Evolutionary conservation across 1,140 invertebrate species (phyloP).

Genomic region (Panagrolaimus sp.): DNA sequence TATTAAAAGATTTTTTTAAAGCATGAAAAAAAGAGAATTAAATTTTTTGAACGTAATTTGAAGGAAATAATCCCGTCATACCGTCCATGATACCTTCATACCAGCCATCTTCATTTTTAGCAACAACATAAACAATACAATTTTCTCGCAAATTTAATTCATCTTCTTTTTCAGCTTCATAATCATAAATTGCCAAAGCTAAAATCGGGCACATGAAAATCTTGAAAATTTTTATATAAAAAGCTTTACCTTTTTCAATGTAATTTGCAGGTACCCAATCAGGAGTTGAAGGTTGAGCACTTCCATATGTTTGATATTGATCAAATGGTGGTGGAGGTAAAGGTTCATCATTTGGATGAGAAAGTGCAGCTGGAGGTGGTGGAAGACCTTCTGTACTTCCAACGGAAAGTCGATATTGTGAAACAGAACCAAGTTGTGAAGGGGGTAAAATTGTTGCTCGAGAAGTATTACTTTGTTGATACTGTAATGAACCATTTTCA

Average conservation of each 20-base stretch:
- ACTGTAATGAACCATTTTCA: not conserved
- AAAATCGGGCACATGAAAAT: conserved; percentile 9
- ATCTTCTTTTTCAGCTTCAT: conserved; percentile 94
- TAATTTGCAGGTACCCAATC: not conserved
- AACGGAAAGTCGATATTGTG: not conserved
- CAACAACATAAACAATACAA: conserved; percentile 92
- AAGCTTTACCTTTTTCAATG: conserved; percentile 6
- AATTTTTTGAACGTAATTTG: conserved; percentile 74
- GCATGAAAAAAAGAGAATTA: conserved; percentile 64
- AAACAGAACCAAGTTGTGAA: not conserved
- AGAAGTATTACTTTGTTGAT: not conserved
- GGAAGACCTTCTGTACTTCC: not conserved
- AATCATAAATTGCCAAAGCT: conserved; percentile 98
- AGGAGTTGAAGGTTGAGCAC: not conserved
- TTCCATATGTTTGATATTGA: not conserved
- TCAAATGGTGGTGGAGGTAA: conserved; percentile 2
- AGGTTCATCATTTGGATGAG: not conserved
- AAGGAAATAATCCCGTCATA: conserved; percentile 90
- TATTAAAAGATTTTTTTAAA: too few relatives aligned
- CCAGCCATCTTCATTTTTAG: conserved; percentile 99
- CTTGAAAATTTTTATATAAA: too few relatives aligned
- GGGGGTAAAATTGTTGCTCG: not conserved
- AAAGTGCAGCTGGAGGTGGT: not conserved
- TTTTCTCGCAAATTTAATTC: conserved; percentile 96
- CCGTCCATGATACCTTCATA: conserved; percentile 98